Base-by-base conservation (phyloP, 2,113 vertebrate species). In the Drymodes brunneopygia region DNA sequence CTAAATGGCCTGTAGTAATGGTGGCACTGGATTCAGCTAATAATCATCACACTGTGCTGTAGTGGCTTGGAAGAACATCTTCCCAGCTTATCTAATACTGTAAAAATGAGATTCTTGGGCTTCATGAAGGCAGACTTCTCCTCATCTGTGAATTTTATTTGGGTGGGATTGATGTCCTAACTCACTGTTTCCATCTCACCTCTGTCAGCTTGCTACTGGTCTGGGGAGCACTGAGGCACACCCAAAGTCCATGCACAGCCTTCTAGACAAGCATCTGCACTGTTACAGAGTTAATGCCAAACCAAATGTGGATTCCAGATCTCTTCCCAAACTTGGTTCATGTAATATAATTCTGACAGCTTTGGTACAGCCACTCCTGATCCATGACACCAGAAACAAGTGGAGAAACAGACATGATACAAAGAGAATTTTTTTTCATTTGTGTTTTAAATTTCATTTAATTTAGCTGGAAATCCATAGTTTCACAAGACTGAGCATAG, bases 1-100 rank as follows among this genome's bases (percentile, higher is more conserved):
- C 48, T 92, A 94, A 96, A 94, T 70, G 88, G 62, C 44, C 94
- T 96, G 73, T 75, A 62, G 92, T 87, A 88, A 95, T 80, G 88
- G 65, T 94, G 86, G 28, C 83, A 80, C 53, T 85, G 81, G 95
- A 87, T 40, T 61, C 77, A 94, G 81, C 66, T 92, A 61, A 95
- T 92, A 89, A 81, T 87, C 90, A 47, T 51, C 81, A 79, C 60
- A 66, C 38, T 19, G 57, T 84, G 77, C 57, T 72, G 70, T 73
- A 61, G 7, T 38, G 65, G 54, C 69, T 90, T 62, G 38, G 71
- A 95, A 83, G 81, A 93, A 60, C 45, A 69, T 93, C 88, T 95
- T 89, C 62, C 25, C 31, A 42, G 47, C 31, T 90, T 90, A 78
- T 28, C 27, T 65, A 84, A 73, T 44, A 61, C 8, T 24, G 27